These are phyloP conservation scores for Mayetiola destructor DNA, from an alignment of 2,888 invertebrate genomes.

Conservation along the genomic window DNA sequence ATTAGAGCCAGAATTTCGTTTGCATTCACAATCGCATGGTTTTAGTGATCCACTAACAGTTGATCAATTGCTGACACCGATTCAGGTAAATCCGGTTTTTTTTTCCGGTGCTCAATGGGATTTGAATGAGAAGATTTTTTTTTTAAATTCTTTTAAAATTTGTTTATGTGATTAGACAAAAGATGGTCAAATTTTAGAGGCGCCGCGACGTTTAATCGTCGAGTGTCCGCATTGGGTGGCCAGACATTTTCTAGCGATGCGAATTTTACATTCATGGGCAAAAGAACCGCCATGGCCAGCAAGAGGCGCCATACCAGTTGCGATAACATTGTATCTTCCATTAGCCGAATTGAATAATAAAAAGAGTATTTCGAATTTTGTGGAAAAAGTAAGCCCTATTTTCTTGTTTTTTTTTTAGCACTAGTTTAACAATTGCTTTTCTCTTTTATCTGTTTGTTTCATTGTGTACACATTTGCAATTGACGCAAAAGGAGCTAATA, in stretches of 20 bases:
- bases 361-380: slow-evolving; percentile 28
- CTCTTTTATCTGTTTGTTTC: neutral
- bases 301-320: slow-evolving; percentile 33
- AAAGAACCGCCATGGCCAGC: slow-evolving; percentile 32
- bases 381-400: slow-evolving; percentile 23
- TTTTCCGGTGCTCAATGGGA: neutral
- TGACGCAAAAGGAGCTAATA: slow-evolving; percentile 34
- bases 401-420: neutral
- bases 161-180: slow-evolving; percentile 28
- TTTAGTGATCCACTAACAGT: slow-evolving; percentile 27
- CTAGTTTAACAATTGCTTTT: neutral
- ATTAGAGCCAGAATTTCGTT: slow-evolving; percentile 37
- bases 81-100: slow-evolving; percentile 33
- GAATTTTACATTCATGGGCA: slow-evolving; percentile 42
- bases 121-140: neutral
- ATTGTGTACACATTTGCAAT: neutral
- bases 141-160: neutral
- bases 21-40: slow-evolving; percentile 29
- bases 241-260: slow-evolving; percentile 37
- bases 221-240: slow-evolving; percentile 41
- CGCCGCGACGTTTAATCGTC: slow-evolving; percentile 38
- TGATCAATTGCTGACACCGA: slow-evolving; percentile 38
- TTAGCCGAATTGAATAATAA: slow-evolving; percentile 35
- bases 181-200: slow-evolving; percentile 37
- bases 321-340: slow-evolving; percentile 38